Percentiles rank a stretch among this genome's conserved stretches.
Conservation (phyloP, 2,888 invertebrate genomes). For the Nemapogon koenigi region DNA sequence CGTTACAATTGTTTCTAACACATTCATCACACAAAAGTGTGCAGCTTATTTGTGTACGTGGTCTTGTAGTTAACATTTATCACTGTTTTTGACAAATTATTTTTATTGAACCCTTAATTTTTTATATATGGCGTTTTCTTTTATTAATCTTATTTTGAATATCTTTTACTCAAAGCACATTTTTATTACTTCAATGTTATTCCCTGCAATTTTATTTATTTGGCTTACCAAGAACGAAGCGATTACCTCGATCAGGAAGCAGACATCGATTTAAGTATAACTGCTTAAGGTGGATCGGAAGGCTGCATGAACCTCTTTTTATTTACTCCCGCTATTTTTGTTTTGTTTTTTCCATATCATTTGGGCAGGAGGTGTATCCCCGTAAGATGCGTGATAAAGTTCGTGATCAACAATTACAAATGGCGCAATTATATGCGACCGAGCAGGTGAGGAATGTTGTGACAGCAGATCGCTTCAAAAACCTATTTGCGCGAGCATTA, state of each 20-base stretch:
- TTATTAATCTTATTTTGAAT: not conserved
- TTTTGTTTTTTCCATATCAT: slow-evolving; percentile 64
- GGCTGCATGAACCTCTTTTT: slow-evolving; percentile 57
- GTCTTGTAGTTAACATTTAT: slow-evolving; percentile 40
- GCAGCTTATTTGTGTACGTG: slow-evolving; percentile 46
- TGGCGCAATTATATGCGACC: slow-evolving; percentile 62
- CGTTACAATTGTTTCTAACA: too few species aligned
- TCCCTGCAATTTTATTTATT: not conserved
- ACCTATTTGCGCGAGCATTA: not conserved
- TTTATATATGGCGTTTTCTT: too few species aligned
- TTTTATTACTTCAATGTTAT: too few species aligned
- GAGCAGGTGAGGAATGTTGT: slow-evolving; percentile 59
- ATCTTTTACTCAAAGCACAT: slow-evolving; percentile 4
- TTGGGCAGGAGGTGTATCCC: slow-evolving; percentile 79
- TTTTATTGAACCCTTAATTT: not conserved
- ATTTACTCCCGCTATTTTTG: slow-evolving; percentile 60
- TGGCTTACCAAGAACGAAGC: not conserved
- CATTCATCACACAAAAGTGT: too few species aligned
- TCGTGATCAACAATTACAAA: slow-evolving; percentile 70
- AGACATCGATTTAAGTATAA: too few species aligned
- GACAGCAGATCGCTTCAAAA: slow-evolving; percentile 46
- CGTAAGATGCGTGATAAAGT: slow-evolving; percentile 84
- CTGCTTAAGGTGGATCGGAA: slow-evolving; percentile 32
- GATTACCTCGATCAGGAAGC: too few species aligned
- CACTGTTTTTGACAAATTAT: slow-evolving; percentile 1